Conservation (phyloP, 2,888 invertebrate genomes). For the Pemphredon lugubris region DNA sequence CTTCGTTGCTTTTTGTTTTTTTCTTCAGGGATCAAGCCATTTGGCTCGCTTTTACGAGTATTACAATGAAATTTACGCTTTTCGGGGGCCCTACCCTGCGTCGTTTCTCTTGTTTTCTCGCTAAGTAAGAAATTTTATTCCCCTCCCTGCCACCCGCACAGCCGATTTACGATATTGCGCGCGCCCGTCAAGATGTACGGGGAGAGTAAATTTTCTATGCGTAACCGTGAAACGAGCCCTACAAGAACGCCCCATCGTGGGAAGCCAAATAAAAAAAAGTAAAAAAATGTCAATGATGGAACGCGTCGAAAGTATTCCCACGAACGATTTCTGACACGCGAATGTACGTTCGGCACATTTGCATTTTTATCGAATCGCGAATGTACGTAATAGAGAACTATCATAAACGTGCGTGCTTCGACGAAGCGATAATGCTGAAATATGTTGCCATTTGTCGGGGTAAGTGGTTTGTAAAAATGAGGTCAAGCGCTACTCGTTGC, state of each 20-base stretch:
- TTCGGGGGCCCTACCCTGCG: background rate
- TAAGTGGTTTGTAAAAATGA: constrained; percentile 24
- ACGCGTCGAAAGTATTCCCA: constrained; percentile 35
- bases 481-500: background rate
- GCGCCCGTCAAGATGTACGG: no score
- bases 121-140: background rate
- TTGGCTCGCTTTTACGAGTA: background rate
- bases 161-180: no score
- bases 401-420: constrained; percentile 16
- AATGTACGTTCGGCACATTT: constrained; percentile 44
- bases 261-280: background rate
- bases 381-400: constrained; percentile 26
- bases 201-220: no score
- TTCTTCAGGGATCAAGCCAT: constrained; percentile 1
- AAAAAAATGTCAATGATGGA: constrained; percentile 3
- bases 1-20: background rate
- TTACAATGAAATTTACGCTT: constrained; percentile 20
- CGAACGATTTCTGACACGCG: constrained; percentile 40
- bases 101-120: constrained; percentile 2
- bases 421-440: constrained; percentile 43
- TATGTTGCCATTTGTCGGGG: constrained; percentile 13
- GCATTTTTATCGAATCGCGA: constrained; percentile 58
- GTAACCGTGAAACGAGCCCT: no score
- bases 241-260: no score
- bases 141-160: background rate